phyloP scores from a whole-genome alignment of 2,797 vertebrate species.

The Pterois miles region DNA sequence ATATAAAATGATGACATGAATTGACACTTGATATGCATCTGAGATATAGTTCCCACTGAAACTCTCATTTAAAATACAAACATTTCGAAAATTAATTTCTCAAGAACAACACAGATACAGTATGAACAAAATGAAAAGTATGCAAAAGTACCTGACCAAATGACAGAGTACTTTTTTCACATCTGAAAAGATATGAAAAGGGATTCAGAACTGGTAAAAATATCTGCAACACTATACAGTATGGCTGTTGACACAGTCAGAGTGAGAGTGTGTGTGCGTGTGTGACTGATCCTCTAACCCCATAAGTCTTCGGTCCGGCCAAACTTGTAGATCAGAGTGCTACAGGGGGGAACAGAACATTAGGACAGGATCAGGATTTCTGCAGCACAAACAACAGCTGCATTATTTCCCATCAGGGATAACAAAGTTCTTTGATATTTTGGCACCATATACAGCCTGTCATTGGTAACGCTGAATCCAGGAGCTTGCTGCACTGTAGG shows the following conservation, averaged over 20 bases:
- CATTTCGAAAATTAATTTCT: background rate
- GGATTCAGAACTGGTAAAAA: background rate
- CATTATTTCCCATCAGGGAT: background rate
- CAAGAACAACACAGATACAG: background rate
- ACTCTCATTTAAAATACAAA: background rate
- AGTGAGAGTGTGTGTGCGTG: background rate
- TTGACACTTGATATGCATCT: background rate
- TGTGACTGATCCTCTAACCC: conserved; percentile 70
- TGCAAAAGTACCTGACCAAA: background rate
- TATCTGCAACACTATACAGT: too few relatives aligned
- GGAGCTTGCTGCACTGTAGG: too few relatives aligned
- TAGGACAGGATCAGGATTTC: background rate
- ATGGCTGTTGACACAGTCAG: too few relatives aligned
- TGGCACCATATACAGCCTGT: background rate
- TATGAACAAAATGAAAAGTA: background rate
- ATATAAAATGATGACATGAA: background rate
- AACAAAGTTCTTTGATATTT: background rate
- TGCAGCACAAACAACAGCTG: background rate
- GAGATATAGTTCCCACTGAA: background rate
- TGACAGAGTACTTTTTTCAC: background rate
- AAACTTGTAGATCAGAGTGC: conserved; percentile 94
- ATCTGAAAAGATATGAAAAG: background rate
- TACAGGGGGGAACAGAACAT: conserved; percentile 40
- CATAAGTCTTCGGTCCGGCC: conserved; percentile 93
- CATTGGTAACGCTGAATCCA: too few relatives aligned